Evolutionary conservation across 2,113 vertebrate genomes (phyloP).

Genomic region (Melanerpes aurifrons): DNA sequence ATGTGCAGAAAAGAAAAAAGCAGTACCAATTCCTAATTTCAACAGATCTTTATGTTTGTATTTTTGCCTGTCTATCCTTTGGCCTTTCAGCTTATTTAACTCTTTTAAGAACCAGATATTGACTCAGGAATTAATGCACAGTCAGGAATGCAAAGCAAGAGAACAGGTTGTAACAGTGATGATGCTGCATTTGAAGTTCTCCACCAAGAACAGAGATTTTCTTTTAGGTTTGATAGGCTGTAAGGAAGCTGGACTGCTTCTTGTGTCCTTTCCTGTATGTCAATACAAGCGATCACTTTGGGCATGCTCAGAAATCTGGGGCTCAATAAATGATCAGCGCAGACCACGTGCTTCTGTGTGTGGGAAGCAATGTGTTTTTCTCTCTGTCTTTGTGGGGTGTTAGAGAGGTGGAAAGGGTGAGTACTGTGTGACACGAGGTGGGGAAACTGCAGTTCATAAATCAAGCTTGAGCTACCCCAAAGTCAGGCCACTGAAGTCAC

Average conservation of each 20-base stretch:
- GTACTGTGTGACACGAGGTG: background rate
- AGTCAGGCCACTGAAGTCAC: background rate
- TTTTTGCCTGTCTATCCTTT: background rate
- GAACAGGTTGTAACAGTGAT: background rate
- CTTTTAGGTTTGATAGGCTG: background rate
- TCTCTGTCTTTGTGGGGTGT: background rate
- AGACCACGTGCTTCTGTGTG: background rate
- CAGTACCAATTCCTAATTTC: background rate
- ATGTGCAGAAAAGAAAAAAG: background rate
- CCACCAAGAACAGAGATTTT: background rate
- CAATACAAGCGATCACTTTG: background rate
- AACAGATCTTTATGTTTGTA: background rate
- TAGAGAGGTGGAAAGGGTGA: background rate
- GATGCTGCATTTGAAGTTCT: background rate
- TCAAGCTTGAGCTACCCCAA: background rate
- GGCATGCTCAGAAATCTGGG: background rate
- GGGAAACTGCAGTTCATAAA: background rate
- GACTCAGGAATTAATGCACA: background rate
- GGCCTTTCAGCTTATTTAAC: background rate
- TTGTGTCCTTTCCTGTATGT: background rate
- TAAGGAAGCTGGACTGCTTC: background rate
- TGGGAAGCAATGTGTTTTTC: background rate
- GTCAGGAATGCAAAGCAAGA: background rate
- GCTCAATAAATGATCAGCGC: background rate
- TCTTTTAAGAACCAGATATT: background rate